phyloP scores from a whole-genome alignment of 1,140 invertebrate genomes.

The Tetragonula clypearis region DNA sequence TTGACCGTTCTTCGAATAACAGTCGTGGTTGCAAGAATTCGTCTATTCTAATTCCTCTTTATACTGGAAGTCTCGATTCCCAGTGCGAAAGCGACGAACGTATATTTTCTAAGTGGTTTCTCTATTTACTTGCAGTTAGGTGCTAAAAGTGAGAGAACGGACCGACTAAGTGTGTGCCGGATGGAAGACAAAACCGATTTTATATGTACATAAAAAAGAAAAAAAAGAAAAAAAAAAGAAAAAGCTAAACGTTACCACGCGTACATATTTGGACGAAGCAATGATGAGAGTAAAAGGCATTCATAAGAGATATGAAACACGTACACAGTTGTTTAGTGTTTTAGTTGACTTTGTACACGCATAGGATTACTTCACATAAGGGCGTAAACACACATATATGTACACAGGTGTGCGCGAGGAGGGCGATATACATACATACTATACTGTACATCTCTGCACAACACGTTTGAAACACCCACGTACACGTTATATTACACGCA shows the following conservation, averaged over 20 bases:
- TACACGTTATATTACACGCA: slow-evolving; percentile 3
- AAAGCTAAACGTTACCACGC: slow-evolving; percentile 45
- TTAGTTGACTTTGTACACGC: slow-evolving; percentile 37
- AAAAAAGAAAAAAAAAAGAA: too few relatives aligned
- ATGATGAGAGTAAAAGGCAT: slow-evolving; percentile 26
- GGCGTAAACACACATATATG: neutral
- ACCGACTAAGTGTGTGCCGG: slow-evolving; percentile 62
- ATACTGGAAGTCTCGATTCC: neutral
- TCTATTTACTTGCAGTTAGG: slow-evolving; percentile 73
- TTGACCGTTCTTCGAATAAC: neutral
- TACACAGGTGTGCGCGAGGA: neutral
- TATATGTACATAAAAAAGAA: slow-evolving; percentile 72
- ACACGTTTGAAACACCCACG: neutral
- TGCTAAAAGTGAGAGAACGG: slow-evolving; percentile 69
- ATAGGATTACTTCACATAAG: neutral
- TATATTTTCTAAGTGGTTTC: slow-evolving; percentile 49
- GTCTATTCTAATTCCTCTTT: neutral
- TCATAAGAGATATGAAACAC: slow-evolving; percentile 21
- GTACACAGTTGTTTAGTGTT: slow-evolving; percentile 7
- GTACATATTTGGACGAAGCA: slow-evolving; percentile 38
- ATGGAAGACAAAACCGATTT: slow-evolving; percentile 65
- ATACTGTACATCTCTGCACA: neutral
- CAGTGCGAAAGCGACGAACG: slow-evolving; percentile 7
- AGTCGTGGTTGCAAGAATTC: neutral
- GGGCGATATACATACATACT: too few relatives aligned